Conservation (phyloP, 2,797 vertebrate genomes). For the Picus viridis region DNA sequence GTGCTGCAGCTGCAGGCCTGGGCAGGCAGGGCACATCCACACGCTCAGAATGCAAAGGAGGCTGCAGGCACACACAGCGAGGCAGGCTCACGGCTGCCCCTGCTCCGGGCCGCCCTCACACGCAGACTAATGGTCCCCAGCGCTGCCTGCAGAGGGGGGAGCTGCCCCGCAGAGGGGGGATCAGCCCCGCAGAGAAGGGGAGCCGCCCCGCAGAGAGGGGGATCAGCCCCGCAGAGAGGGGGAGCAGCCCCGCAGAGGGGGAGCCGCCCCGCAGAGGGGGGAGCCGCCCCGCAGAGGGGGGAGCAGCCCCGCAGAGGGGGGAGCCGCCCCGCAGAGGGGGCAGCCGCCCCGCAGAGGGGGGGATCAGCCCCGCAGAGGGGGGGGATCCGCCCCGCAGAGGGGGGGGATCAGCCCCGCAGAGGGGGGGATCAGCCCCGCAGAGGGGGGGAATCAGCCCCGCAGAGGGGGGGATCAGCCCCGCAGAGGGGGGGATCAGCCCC, state of each 20-base stretch:
- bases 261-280: no score
- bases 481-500: no score
- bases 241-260: no score
- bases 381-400: no score
- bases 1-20: not conserved
- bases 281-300: not conserved
- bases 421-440: slow-evolving; percentile 5
- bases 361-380: not conserved
- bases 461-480: no score
- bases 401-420: no score
- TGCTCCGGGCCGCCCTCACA: not conserved
- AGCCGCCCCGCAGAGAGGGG: not conserved
- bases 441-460: no score
- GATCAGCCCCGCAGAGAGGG: not conserved
- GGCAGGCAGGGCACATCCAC: not conserved
- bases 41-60: not conserved
- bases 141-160: not conserved
- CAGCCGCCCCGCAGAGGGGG: not conserved
- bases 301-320: not conserved
- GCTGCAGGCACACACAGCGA: not conserved
- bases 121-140: slow-evolving; percentile 21
- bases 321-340: no score
- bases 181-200: not conserved
- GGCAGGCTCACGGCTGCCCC: not conserved
- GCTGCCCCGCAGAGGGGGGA: not conserved